Base-by-base conservation (phyloP, 37 sponge, comb jelly and placozoan genomes). In the Mnemiopsis leidyi region DNA sequence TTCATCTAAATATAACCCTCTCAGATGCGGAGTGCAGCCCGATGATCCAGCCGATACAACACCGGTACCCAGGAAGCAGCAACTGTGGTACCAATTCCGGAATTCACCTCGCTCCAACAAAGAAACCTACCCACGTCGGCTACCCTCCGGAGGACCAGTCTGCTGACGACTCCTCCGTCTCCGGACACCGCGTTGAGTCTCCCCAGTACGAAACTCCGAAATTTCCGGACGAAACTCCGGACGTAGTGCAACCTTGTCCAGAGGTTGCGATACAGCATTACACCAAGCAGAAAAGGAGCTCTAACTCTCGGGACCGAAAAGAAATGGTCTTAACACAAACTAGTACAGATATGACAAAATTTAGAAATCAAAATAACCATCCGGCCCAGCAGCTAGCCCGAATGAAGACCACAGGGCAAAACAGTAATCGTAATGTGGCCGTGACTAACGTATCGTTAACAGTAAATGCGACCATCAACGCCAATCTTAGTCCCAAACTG, bases 1-100 rank as follows among this genome's bases (percentile, higher is more conserved):
- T n/a, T n/a, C n/a, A n/a, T n/a, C n/a, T n/a, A n/a, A n/a, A n/a
- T n/a, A n/a, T n/a, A n/a, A n/a, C n/a, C n/a, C n/a, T n/a, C 25
- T 85, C 61, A 85, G 90, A 85, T 29, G 90, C 90, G 3, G 90
- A 85, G 61, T 85, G 90, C 36, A 23, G 90, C 39, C 90, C 90
- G 23, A 85, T 85, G 90, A 28, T 85, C 2, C 90, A 85, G 48
- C 90, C 90, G 90, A 85, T 85, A 33, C 79, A 77, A 31, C 33
- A 77, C 36, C 33, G 79, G 33, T 77, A 34, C 18, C 26, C 79
- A 32, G 26, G 32, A 33, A 32, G 36, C 79, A 31, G 32, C 34
- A 77, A 77, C 79, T 77, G 9, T 32, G 26, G 32, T 36, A 31
- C 9, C 18, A 32, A 18, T 18, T 77, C 79, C 32, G 61, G 61